Base-by-base conservation (phyloP, 2,113 vertebrate genomes). In the Glareola pratincola region DNA sequence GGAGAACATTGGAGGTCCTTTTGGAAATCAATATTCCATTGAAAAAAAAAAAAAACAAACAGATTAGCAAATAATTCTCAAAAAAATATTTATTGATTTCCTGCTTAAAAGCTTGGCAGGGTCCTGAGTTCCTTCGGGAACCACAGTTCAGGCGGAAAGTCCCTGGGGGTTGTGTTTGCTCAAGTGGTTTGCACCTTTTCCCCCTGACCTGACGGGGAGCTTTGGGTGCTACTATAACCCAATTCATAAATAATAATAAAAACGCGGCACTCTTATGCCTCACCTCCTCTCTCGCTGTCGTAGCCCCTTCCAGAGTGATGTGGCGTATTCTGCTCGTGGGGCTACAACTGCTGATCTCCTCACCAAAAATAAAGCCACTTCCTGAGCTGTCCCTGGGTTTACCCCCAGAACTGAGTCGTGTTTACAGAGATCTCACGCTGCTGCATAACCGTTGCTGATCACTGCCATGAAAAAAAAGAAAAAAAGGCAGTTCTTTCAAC, bases 141-240 rank as follows among this genome's bases (percentile, higher is more conserved):
- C 39, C 47, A 7, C 17, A 17, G 47, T 84, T 92, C 53, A 48
- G 72, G 26, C n/a, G 36, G 66, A 39, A 68, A 16, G 30, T 89
- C 69, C 72, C 36, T 18, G 23, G 27, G 51, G 29, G 7, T 75
- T 85, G 23, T 60, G 47, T 91, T 91, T 92, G 69, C 66, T 60
- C 48, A 71, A 53, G 66, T 75, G 69, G 26, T 56, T 89, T 91
- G 69, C 74, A 39, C 36, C 3, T 92, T 85, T 90, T 93, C 87
- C 88, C 84, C 43, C 87, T 91, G 73, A 85, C 59, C 45, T 78
- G 30, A 39, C 2, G 8, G 26, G 80, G 53, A 48, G 60, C 27
- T 85, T 60, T 18, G 82, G 56, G 34, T 75, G 57, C 48, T 79
- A 5, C 62, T 51, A 7, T 26, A 75, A 45, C 72, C 27, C 53